Evolutionary conservation across 2,797 vertebrate species (phyloP).

Genomic region (Ctenopoma kingsleyae): DNA sequence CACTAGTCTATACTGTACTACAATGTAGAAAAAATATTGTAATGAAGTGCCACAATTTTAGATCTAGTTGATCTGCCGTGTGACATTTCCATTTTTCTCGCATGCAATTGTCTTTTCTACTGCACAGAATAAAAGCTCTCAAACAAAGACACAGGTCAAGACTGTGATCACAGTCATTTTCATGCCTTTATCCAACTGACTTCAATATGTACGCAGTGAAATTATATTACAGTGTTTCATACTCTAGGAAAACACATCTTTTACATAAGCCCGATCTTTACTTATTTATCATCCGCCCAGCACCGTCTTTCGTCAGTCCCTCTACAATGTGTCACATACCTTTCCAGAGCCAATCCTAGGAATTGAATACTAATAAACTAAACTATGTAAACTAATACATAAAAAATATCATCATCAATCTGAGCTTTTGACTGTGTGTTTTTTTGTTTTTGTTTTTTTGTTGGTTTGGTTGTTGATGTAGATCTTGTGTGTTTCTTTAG

Average conservation of each 20-base stretch:
- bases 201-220: background rate
- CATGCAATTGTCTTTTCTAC: background rate
- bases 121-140: background rate
- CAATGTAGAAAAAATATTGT: too few relatives aligned
- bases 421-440: background rate
- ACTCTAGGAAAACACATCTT: too few relatives aligned
- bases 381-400: too few relatives aligned
- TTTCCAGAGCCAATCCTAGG: background rate
- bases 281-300: conserved; percentile 5
- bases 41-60: too few relatives aligned
- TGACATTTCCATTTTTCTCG: background rate
- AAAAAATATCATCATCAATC: too few relatives aligned
- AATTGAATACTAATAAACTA: too few relatives aligned
- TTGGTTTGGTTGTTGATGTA: background rate
- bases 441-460: background rate
- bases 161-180: conserved; percentile 9
- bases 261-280: background rate
- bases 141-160: background rate
- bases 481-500: conserved; percentile 5
- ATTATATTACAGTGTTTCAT: background rate
- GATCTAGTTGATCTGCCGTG: background rate
- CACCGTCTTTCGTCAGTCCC: background rate
- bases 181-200: background rate
- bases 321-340: background rate
- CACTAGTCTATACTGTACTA: too few relatives aligned